Evolutionary conservation across 1,140 invertebrate genomes (phyloP).

Genomic region (Diprion similis): DNA sequence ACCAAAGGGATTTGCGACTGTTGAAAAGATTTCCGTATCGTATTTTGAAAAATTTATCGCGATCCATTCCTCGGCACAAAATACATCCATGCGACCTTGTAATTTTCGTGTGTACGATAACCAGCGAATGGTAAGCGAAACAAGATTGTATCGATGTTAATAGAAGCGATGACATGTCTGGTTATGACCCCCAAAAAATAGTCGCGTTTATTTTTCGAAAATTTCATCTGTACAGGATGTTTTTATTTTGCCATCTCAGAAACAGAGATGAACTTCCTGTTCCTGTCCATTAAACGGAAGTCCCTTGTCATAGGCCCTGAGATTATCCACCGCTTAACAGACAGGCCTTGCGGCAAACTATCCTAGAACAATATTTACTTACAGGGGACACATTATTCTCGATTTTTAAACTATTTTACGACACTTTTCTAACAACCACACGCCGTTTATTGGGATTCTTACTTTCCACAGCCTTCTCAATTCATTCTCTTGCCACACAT

Average conservation of each 20-base stretch:
- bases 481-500: constrained; percentile 44
- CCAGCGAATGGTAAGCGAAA: background rate
- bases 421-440: constrained; percentile 25
- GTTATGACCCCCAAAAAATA: constrained; percentile 9
- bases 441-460: constrained; percentile 32
- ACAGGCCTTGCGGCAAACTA: constrained; percentile 19
- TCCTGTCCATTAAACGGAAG: constrained; percentile 62
- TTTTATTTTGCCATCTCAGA: constrained; percentile 55
- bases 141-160: background rate
- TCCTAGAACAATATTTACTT: constrained; percentile 39
- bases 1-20: background rate
- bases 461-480: constrained; percentile 38
- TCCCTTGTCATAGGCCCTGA: constrained; percentile 58
- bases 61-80: background rate
- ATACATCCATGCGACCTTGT: background rate
- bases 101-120: background rate
- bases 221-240: constrained; percentile 56
- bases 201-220: constrained; percentile 39
- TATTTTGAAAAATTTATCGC: background rate
- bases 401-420: constrained; percentile 30
- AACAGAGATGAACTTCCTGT: constrained; percentile 60
- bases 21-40: background rate
- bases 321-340: constrained; percentile 38
- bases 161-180: background rate
- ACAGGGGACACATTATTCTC: constrained; percentile 47